phyloP scores from a whole-genome alignment of 2,888 invertebrate species.

The Camptogramma bilineatum region DNA sequence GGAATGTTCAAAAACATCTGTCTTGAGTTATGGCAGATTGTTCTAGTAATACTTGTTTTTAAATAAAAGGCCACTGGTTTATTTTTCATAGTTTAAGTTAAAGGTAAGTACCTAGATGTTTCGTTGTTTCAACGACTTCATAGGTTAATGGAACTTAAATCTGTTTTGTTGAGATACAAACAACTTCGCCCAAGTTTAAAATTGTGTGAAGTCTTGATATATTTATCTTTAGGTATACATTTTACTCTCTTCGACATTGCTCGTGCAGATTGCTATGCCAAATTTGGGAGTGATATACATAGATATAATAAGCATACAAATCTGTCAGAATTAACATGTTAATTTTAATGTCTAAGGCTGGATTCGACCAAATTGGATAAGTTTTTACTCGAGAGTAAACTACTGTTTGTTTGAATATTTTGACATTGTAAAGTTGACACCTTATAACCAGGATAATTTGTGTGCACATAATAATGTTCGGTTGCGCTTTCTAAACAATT shows the following conservation, averaged over 20 bases:
- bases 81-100: background rate
- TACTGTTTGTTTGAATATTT: too few species aligned
- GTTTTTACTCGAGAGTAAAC: too few species aligned
- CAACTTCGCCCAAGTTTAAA: slow-evolving; percentile 18
- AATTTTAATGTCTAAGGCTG: too few species aligned
- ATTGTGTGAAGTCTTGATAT: background rate
- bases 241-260: background rate
- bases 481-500: too few species aligned
- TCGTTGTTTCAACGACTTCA: background rate
- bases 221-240: background rate
- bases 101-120: background rate
- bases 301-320: too few species aligned
- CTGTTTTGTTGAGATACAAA: slow-evolving; percentile 7
- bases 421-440: too few species aligned
- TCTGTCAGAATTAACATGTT: too few species aligned
- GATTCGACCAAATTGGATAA: too few species aligned
- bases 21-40: slow-evolving; percentile 1
- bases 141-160: slow-evolving; percentile 1
- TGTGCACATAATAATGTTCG: too few species aligned
- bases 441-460: too few species aligned
- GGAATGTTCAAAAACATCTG: too few species aligned
- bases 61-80: background rate
- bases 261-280: background rate
- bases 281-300: too few species aligned
- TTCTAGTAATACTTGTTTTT: background rate